Conservation (phyloP, 2,888 invertebrate species). For the Micoletzkya japonica region DNA sequence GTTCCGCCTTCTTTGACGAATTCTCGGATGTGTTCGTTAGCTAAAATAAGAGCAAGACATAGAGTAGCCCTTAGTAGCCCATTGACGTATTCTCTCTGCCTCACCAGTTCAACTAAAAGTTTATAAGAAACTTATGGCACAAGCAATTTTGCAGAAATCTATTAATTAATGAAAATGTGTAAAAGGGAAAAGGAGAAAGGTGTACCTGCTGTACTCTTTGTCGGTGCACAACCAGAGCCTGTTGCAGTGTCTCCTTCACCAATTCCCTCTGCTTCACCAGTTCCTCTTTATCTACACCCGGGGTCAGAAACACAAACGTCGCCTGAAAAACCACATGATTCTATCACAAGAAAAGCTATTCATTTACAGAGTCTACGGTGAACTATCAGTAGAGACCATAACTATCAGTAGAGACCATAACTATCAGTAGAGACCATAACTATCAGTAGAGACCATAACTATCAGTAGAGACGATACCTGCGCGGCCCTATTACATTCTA, state of each 20-base stretch:
- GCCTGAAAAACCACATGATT: conserved; percentile 65
- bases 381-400: conserved; percentile 65
- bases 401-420: no score
- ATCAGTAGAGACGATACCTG: no score
- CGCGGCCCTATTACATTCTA: no score
- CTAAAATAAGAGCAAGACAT: no score
- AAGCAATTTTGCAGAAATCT: not conserved
- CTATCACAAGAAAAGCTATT: no score
- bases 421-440: no score
- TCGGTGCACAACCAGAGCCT: conserved; percentile 75
- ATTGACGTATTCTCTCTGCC: conserved; percentile 2
- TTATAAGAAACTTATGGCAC: not conserved
- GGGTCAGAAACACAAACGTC: conserved; percentile 94
- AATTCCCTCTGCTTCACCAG: conserved; percentile 88
- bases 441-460: no score
- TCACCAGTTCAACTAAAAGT: not conserved
- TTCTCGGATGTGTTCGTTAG: conserved; percentile 45
- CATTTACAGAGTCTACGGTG: conserved; percentile 77
- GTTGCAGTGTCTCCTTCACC: conserved; percentile 87
- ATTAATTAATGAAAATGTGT: not conserved
- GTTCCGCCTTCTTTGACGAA: conserved; percentile 37
- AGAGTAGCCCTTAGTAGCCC: not conserved
- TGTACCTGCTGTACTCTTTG: conserved; percentile 47
- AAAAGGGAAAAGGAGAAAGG: not conserved
- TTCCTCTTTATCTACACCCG: conserved; percentile 76